Evolutionary conservation across 2,888 invertebrate species (phyloP).

Genomic region (Oscheius sp.): DNA sequence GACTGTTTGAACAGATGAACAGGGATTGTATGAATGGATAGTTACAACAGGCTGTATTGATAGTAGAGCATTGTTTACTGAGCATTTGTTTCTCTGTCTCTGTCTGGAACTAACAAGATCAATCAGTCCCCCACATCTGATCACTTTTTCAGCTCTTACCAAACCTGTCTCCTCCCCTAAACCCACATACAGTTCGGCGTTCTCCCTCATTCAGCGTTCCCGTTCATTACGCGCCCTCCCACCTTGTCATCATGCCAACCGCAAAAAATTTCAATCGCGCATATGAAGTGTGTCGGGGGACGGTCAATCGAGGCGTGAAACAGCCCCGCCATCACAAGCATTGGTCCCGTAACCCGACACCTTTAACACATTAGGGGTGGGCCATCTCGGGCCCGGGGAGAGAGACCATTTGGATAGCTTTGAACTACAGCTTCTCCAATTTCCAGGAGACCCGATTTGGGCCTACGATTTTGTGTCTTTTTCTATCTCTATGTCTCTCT

Average conservation of each 20-base stretch:
- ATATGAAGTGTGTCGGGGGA: slow-evolving; percentile 29
- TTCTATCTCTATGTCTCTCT: background rate
- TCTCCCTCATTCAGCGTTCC: background rate
- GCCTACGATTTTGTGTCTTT: background rate
- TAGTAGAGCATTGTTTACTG: background rate
- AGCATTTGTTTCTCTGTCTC: background rate
- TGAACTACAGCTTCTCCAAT: slow-evolving; percentile 6
- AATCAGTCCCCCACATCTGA: background rate
- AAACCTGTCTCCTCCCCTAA: background rate
- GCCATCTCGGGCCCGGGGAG: background rate
- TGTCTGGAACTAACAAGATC: background rate
- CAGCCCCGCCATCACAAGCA: slow-evolving; percentile 7
- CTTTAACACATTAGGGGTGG: slow-evolving; percentile 5
- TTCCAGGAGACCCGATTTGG: background rate
- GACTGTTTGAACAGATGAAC: background rate
- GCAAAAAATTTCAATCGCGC: background rate
- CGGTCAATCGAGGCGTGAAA: slow-evolving; percentile 33
- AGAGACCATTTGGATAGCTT: slow-evolving; percentile 1
- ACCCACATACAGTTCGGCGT: background rate
- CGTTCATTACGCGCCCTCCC: no score
- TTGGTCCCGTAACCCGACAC: slow-evolving; percentile 27
- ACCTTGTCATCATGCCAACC: no score
- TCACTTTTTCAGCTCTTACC: background rate
- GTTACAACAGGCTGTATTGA: background rate
- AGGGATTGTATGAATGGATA: background rate